Conservation (phyloP, 2,113 vertebrate genomes). For the Reinhardtius hippoglossoides region DNA sequence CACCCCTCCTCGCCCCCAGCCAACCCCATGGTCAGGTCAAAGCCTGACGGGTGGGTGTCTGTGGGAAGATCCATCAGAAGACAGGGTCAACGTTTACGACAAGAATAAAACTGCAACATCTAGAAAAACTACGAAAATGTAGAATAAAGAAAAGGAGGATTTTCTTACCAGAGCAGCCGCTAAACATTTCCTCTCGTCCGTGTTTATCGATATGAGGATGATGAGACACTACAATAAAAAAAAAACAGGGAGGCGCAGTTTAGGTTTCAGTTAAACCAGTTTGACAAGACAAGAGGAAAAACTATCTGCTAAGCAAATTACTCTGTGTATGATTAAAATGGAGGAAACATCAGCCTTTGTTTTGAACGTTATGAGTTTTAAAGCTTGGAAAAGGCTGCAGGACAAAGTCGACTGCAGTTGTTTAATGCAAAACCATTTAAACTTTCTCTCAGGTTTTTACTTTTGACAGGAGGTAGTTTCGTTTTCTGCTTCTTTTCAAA, state of each 20-base stretch:
- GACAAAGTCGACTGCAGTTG: no score
- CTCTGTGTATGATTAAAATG: neutral
- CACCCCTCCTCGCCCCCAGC: neutral
- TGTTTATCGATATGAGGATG: neutral
- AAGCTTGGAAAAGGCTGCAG: neutral
- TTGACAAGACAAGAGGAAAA: neutral
- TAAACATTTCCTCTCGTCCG: slow-evolving; percentile 22
- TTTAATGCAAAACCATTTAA: no score
- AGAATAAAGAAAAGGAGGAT: neutral
- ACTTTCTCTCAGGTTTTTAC: no score
- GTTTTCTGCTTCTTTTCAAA: neutral
- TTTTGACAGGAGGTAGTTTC: neutral
- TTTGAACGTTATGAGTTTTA: neutral
- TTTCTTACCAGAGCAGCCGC: slow-evolving; percentile 4
- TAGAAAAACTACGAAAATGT: neutral
- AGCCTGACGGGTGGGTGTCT: slow-evolving; percentile 25
- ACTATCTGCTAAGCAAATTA: neutral
- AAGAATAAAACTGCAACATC: neutral
- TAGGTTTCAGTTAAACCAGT: slow-evolving; percentile 19
- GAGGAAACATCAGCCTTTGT: neutral
- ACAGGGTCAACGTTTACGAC: neutral
- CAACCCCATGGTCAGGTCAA: neutral
- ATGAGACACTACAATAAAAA: neutral
- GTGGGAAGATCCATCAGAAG: neutral
- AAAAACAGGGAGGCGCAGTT: neutral